Conservation (phyloP, 2,888 invertebrate genomes). For the Drosophila neotestacea region DNA sequence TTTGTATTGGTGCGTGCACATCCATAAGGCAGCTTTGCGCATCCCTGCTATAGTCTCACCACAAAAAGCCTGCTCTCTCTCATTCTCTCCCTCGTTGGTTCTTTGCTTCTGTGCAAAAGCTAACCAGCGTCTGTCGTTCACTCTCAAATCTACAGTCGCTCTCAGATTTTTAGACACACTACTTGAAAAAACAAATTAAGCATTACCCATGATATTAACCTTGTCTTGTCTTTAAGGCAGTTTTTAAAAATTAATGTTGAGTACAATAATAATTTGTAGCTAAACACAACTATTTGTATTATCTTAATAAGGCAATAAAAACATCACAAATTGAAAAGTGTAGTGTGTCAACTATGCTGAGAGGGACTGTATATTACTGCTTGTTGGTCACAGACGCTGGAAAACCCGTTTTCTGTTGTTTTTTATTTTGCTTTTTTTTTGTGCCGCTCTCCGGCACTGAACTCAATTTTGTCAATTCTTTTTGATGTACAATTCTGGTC, state of each 20-base stretch:
- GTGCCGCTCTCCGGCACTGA: constrained; percentile 55
- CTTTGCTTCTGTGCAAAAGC: constrained; percentile 2
- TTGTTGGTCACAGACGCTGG: constrained; percentile 12
- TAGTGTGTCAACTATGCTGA: constrained; percentile 1
- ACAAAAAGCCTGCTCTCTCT: constrained; percentile 15
- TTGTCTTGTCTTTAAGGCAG: too few species aligned
- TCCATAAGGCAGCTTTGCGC: too few species aligned
- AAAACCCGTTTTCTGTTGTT: constrained; percentile 48
- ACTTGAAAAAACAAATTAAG: background rate
- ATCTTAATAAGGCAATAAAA: background rate
- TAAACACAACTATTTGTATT: too few species aligned
- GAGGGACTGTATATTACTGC: constrained; percentile 4
- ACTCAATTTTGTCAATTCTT: constrained; percentile 76
- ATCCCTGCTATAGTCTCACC: constrained; percentile 6
- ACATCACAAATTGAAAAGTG: background rate
- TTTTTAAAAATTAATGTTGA: too few species aligned
- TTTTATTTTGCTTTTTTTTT: constrained; percentile 11
- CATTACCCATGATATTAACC: too few species aligned
- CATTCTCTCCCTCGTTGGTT: constrained; percentile 17
- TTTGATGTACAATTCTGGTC: constrained; percentile 59
- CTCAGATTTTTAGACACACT: background rate
- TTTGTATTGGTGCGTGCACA: too few species aligned
- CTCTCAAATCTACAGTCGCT: constrained; percentile 21
- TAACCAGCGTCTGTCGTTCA: constrained; percentile 4
- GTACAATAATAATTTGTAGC: too few species aligned